Base-by-base conservation (phyloP, 2,888 invertebrate genomes). In the Drosophila sordidapex region DNA sequence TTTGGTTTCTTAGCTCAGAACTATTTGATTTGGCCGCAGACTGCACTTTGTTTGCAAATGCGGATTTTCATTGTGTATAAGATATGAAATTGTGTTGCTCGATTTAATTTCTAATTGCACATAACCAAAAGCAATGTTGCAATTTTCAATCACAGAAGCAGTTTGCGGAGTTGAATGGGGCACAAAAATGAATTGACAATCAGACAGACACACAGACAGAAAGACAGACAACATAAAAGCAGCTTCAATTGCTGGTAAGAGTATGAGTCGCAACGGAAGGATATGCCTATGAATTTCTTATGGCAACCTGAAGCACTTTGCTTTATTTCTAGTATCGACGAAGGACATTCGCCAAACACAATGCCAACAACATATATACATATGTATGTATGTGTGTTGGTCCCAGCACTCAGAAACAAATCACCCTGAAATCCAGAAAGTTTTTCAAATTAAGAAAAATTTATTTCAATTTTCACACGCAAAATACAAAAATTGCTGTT, bases 221-320 rank as follows among this genome's bases (percentile, higher is more conserved):
- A 33, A 38, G 18, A 52, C 33, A 56, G 36, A 59, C 61, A 62
- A 21, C 25, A 11, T 18, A 67, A 51, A 63, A 66, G 27, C 77
- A 59, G 51, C 60, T 76, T 76, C 70, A 58, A 76, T 64, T 62
- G 74, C 49, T 49, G 29, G 43, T 31, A 62, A 62, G 51, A 51
- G 35, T 59, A 62, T 54, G 46, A 51, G 35, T 35, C 6, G 35
- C 36, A 64, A 69, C 60, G 63, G 57, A 29, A 52, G 76, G 76
- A 68, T 56, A 67, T 52, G 80, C 77, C 80, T 78, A 80, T 78
- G 78, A 78, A 78, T 78, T 81, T 81, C 78, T 78, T 81, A 78
- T 78, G 81, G 59, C 64, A 53, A 71, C 60, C 54, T 71, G 61
- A 64, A 76, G 72, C 67, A 78, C 67, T 76, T 68, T 64, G 68